Evolutionary conservation across 2,113 vertebrate species (phyloP).

Genomic region (Rana temporaria): DNA sequence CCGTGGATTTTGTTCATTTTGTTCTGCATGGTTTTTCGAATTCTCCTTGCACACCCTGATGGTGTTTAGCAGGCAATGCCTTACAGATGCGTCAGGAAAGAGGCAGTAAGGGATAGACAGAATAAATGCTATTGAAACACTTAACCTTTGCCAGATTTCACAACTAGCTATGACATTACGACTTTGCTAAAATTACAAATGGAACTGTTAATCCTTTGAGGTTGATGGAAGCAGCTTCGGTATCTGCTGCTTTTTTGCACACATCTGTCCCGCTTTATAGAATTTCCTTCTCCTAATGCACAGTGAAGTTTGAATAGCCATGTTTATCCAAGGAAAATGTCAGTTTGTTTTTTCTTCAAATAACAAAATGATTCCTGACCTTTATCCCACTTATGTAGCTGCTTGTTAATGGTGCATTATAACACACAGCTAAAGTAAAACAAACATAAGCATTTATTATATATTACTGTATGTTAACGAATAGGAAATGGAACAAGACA

Average conservation of each 20-base stretch:
- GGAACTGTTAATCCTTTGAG: constrained; percentile 59
- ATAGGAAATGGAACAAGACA: constrained; percentile 58
- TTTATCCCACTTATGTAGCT: constrained; percentile 53
- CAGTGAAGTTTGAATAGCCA: constrained; percentile 80
- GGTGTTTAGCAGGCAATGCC: constrained; percentile 8
- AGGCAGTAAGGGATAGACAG: constrained; percentile 16
- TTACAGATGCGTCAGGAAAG: constrained; percentile 11
- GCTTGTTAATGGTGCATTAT: constrained; percentile 54
- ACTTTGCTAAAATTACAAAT: constrained; percentile 58
- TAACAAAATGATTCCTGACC: constrained; percentile 70
- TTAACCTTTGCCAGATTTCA: constrained; percentile 57
- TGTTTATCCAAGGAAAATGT: constrained; percentile 73
- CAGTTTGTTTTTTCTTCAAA: constrained; percentile 82
- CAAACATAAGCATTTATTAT: constrained; percentile 57
- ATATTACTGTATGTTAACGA: constrained; percentile 59
- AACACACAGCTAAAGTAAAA: constrained; percentile 52
- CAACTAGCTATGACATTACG: constrained; percentile 56
- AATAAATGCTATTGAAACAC: constrained; percentile 50
- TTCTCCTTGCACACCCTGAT: constrained; percentile 6
- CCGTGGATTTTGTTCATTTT: not conserved
- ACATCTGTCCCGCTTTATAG: constrained; percentile 66
- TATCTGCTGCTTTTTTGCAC: constrained; percentile 54
- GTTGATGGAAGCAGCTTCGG: constrained; percentile 32
- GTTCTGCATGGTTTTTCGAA: not conserved
- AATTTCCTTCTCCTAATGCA: constrained; percentile 85